Conservation (phyloP, 1,140 invertebrate genomes). For the Pogonomyrmex californicus region DNA sequence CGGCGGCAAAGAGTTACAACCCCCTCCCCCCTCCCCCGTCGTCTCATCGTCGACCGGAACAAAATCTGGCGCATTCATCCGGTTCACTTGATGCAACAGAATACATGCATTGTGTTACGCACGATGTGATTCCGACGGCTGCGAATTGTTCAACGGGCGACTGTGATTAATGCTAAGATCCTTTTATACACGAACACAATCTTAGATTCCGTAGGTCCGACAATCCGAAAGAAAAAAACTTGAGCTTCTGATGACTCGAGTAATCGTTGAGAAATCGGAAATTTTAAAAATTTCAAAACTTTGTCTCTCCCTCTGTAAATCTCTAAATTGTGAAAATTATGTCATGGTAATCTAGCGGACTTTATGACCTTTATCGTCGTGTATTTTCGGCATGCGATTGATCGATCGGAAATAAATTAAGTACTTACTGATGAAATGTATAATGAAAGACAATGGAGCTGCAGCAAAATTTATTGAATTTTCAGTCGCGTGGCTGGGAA, state of each 20-base stretch:
- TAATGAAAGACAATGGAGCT: background rate
- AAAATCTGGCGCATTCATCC: conserved; percentile 53
- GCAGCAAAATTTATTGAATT: conserved; percentile 42
- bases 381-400: background rate
- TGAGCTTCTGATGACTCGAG: background rate
- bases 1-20: conserved; percentile 53
- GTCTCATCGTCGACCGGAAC: conserved; percentile 50
- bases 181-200: background rate
- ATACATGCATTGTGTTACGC: background rate
- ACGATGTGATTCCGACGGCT: background rate
- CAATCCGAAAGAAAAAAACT: background rate
- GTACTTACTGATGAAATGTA: background rate
- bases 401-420: conserved; percentile 4
- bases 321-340: too few relatives aligned
- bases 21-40: too few relatives aligned
- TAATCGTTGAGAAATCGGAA: background rate
- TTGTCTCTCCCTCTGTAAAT: too few relatives aligned
- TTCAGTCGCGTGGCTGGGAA: conserved; percentile 1
- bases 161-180: background rate
- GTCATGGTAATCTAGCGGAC: background rate
- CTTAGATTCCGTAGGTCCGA: background rate
- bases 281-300: background rate
- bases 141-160: background rate
- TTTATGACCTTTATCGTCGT: background rate
- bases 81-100: conserved; percentile 58